These are phyloP conservation scores for Apis florea DNA, from an alignment of 1,140 invertebrate species.

Conservation along the genomic window DNA sequence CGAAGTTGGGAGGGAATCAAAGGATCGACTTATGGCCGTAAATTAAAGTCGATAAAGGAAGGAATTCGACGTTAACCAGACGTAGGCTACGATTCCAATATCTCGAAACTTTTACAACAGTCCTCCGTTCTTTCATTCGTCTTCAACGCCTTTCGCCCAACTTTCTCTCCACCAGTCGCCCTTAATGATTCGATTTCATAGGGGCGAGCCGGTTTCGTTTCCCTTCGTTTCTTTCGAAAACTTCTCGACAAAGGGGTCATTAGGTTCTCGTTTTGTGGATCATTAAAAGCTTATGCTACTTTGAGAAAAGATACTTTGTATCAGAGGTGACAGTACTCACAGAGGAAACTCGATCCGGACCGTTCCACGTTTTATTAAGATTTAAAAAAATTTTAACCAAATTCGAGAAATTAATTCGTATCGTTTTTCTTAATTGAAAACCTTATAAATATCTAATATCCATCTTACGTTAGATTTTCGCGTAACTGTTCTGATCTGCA, in stretches of 20 bases:
- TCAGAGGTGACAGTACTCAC: too few relatives aligned
- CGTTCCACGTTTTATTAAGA: too few relatives aligned
- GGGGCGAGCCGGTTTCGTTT: constrained; percentile 1
- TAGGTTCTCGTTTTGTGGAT: constrained; percentile 29
- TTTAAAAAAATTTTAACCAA: neutral
- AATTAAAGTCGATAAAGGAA: constrained; percentile 20
- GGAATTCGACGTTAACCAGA: neutral
- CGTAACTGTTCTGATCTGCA: too few relatives aligned
- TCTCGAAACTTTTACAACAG: constrained; percentile 30
- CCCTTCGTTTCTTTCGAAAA: constrained; percentile 27
- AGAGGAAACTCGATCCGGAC: too few relatives aligned
- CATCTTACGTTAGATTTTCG: too few relatives aligned
- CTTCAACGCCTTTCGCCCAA: constrained; percentile 29
- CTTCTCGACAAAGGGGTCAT: constrained; percentile 38
- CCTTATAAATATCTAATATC: too few relatives aligned
- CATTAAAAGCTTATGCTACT: constrained; percentile 19
- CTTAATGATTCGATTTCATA: constrained; percentile 41
- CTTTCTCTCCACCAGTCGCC: constrained; percentile 22
- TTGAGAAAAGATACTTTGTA: constrained; percentile 12
- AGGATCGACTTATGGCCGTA: constrained; percentile 14
- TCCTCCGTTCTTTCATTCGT: constrained; percentile 29
- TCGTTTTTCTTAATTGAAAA: too few relatives aligned
- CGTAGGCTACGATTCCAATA: neutral
- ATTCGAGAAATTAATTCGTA: neutral
- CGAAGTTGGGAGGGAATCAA: neutral